These are phyloP conservation scores for Cheirogaleus major DNA, from an alignment of 2,797 vertebrate genomes.

Conservation along the genomic window DNA sequence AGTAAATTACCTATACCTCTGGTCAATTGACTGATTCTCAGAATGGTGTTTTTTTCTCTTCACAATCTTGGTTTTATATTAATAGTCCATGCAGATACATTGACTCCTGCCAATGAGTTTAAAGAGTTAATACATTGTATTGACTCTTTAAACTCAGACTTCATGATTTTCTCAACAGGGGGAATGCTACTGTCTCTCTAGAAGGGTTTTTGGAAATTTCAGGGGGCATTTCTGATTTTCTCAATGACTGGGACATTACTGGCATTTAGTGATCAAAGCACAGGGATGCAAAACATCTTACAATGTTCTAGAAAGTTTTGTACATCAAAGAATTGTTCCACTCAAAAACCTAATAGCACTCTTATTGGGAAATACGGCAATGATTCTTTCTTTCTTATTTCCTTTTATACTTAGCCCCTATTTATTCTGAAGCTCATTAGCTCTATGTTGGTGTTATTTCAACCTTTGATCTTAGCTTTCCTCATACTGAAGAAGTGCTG, in stretches of 20 bases:
- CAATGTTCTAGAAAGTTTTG: not conserved
- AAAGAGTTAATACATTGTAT: too few species aligned
- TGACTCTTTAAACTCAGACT: not conserved
- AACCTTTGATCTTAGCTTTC: not conserved
- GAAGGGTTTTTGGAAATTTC: not conserved
- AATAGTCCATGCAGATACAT: not conserved
- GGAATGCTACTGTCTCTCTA: not conserved
- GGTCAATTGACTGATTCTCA: not conserved
- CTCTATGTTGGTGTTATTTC: not conserved
- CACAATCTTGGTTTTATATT: not conserved
- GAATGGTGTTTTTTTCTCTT: not conserved
- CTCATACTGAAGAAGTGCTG: not conserved
- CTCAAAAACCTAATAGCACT: not conserved
- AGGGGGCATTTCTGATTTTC: not conserved
- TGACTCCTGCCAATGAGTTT: too few species aligned
- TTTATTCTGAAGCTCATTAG: not conserved
- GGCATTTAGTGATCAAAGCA: not conserved
- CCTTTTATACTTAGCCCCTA: not conserved
- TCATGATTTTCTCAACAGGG: not conserved
- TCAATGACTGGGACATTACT: not conserved
- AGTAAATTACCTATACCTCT: not conserved
- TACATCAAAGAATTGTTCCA: not conserved
- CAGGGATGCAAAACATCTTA: not conserved
- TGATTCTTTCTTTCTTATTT: not conserved
- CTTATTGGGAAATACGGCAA: not conserved